Evolutionary conservation across 1,140 invertebrate genomes (phyloP), one percentile per base, ranked within the genome.

Genomic region (Apis cerana): DNA sequence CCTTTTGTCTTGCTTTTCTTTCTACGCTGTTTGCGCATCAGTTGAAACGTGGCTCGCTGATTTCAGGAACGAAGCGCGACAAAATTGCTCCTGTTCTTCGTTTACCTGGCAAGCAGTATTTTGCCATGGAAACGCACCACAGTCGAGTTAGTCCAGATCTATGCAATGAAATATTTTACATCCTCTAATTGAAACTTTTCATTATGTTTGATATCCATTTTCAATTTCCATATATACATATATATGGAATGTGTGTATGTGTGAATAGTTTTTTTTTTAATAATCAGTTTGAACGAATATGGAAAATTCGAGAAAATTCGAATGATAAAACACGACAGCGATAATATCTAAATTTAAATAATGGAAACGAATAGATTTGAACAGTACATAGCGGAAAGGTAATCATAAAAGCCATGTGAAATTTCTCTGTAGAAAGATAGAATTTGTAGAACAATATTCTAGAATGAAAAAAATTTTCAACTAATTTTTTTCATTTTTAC

Each of bases 1-100:
- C 77, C 74, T 68, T 76, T 75, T 75, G 82, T 82, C 70, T 67
- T 80, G 48, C 50, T 58, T 21, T 62, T 70, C 58, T 52, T 54
- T 84, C 69, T 21, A 17, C 21, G 23, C 65, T 68, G 65, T 82
- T 77, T 67, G 71, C 54, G 52, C 79, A 50, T 75, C 79, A 58
- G 79, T 67, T 50, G 59, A 80, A 80, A 17, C 69, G 70, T 27
- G 70, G 33, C 33, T 58, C 62, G 79, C 43, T 43, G 56, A 75
- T 81, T 81, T 50, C 50, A 75, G 52, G 62, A 68, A 74, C 59
- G 13, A 50, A 80, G 15, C 43, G 54, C 54, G 50, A 69, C 50
- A 21, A 56, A 67, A 70, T 59, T 17, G 23, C 8, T 62, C 17
- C 11, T 27, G 54, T n/a, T 48, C 10, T 23, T 43, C 43, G 19